Evolutionary conservation across 2,797 vertebrate species (phyloP), one percentile per base, ranked within the genome.

Genomic region (Notoglanidium macrostoma): DNA sequence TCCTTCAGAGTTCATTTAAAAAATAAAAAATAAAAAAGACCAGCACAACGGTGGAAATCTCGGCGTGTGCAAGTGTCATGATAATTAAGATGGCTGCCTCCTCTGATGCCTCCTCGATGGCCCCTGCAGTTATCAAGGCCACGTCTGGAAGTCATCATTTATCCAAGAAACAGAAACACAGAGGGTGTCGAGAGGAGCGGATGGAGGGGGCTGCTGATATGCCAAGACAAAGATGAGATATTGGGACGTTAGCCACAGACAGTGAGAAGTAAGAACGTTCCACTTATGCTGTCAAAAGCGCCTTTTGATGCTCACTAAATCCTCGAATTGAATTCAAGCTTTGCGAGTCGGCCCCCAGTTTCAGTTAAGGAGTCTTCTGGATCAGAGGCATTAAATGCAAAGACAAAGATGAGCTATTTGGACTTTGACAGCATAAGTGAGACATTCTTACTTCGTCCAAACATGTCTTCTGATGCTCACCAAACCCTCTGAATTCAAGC

Each of bases 281-380:
- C 83, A 85, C 88, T 88, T 86, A 84, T 46, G 5, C 89, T 91
- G 90, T 93, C 93, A 90, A 92, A 91, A 90, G 90, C 61, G 86
- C 93, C 91, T 91, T 87, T 90, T 91, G 89, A 94, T 93, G 92
- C 91, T 92, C 87, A 73, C 88, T 85, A 91, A 92, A 91, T 85
- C 90, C 79, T 73, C 19, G 46, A 83, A 68, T 14, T 67, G 59
- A 65, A 83, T 67, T 32, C 44, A 32, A 68, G 46, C 46, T 32
- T 54, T 35, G 81, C 11, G 23, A 54, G 19, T 51, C 29, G 5
- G 49, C n/a, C 29, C 15, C n/a, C 63, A 8, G 19, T 51, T 83
- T 83, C n/a, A 54, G 63, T 35, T 12, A 26, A 70, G 65, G 21
- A 70, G 29, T 21, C 23, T 32, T 54, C 49, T 26, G 3, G 11